phyloP scores from a whole-genome alignment of 2,888 invertebrate species.

The Diaperis boleti region DNA sequence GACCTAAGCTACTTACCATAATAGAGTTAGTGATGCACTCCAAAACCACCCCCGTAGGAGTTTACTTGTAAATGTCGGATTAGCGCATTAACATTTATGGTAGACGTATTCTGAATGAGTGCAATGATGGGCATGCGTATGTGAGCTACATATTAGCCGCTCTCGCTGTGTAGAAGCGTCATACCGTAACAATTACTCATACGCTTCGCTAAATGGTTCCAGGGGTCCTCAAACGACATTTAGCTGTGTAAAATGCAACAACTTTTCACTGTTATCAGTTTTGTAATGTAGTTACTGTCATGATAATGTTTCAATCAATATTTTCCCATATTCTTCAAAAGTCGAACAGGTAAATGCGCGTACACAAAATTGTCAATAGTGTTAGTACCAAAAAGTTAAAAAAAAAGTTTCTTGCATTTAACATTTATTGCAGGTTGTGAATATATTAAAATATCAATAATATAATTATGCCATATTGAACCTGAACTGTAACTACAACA shows the following conservation, averaged over 20 bases:
- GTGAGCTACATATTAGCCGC: constrained; percentile 58
- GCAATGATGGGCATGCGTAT: constrained; percentile 59
- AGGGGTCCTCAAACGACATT: constrained; percentile 38
- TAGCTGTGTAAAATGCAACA: background rate
- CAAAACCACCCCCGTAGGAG: constrained; percentile 52
- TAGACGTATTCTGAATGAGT: constrained; percentile 64
- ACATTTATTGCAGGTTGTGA: no score
- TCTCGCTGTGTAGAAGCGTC: constrained; percentile 53
- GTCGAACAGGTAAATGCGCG: no score
- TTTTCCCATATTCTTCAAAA: no score
- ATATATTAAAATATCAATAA: no score
- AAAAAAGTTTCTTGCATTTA: no score
- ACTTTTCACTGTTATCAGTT: no score
- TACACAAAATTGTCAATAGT: no score
- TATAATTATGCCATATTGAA: no score
- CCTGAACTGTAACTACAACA: no score
- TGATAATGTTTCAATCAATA: no score
- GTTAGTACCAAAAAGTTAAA: no score
- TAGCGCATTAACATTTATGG: constrained; percentile 66
- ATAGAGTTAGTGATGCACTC: constrained; percentile 44
- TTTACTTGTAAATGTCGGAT: constrained; percentile 65
- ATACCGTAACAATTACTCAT: constrained; percentile 59
- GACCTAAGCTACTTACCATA: constrained; percentile 46
- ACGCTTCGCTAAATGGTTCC: constrained; percentile 53
- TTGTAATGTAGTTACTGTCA: no score